Evolutionary conservation across 2,888 invertebrate species (phyloP), one percentile per base, ranked within the genome.

Genomic region (Yponomeuta evonymella): DNA sequence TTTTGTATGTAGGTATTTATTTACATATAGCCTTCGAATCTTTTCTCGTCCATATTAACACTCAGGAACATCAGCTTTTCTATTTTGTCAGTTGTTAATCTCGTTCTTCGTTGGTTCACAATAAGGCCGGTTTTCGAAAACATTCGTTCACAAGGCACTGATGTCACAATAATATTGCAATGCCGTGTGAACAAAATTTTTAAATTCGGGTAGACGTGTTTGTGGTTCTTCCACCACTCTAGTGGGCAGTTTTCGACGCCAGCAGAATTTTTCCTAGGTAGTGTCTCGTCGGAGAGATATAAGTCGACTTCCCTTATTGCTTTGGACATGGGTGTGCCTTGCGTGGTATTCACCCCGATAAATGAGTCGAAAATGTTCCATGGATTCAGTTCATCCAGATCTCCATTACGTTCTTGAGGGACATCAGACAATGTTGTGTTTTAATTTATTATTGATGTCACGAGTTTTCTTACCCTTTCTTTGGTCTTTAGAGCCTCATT

Each of bases 261-360:
- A 23, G 23, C 43, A 10, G n/a, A 11, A 68, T 68, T 67, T 71
- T 67, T 67, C 15, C 68, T 48, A 23, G 62, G 68, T 4, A 71
- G 43, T 15, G 15, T 15, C n/a, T 68, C 71, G 58, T 67, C 63
- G 11, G 36, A 68, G 29, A 67, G 10, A 63, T 71, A 71, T 68
- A 71, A 68, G 11, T 71, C 29, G 6, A 69, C 63, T 65, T 71
- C 71, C 65, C 65, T 69, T 64, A 71, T 71, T 64, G 65, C 69
- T 62, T 48, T 69, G 10, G 30, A 23, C n/a, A 51, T 15, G 48
- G 71, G 69, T 29, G 69, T 71, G 23, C 71, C 69, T 65, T 48
- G 29, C 2, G 23, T 12, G n/a, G n/a, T 36, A 48, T 30, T 58
- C 43, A 69, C 2, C 10, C n/a, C 65, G 11, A 71, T 30, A 23